Conservation (phyloP, 2,797 vertebrate species). For the Arnoldichthys spilopterus region DNA sequence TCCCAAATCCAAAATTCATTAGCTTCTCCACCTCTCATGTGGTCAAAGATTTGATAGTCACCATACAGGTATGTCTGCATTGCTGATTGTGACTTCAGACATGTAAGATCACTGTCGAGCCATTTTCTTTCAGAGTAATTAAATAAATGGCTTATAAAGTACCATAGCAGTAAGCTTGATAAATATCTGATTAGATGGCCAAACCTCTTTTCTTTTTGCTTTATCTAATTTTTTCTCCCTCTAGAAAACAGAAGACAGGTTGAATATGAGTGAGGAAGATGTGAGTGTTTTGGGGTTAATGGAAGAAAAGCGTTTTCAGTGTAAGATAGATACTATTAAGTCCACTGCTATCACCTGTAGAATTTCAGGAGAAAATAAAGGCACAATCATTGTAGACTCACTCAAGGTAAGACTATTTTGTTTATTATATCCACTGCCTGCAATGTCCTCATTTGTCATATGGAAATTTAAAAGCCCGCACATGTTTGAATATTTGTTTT, state of each 20-base stretch:
- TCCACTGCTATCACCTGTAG: slow-evolving; percentile 58
- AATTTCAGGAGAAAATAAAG: slow-evolving; percentile 35
- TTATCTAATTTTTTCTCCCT: slow-evolving; percentile 23
- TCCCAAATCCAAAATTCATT: slow-evolving; percentile 84
- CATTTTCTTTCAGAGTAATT: neutral
- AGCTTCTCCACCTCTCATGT: slow-evolving; percentile 66
- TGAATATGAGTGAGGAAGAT: slow-evolving; percentile 80
- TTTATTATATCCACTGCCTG: neutral
- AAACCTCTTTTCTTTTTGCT: neutral
- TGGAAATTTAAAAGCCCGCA: neutral
- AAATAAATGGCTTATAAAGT: neutral
- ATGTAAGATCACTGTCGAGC: neutral
- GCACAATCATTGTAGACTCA: neutral
- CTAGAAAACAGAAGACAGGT: slow-evolving; percentile 86
- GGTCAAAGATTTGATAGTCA: slow-evolving; percentile 46
- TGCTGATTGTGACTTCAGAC: neutral
- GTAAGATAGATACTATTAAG: slow-evolving; percentile 69
- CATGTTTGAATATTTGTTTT: neutral
- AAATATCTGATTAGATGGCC: neutral
- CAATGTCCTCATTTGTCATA: slow-evolving; percentile 8
- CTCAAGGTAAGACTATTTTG: slow-evolving; percentile 61
- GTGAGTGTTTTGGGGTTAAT: slow-evolving; percentile 75
- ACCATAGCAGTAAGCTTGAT: neutral
- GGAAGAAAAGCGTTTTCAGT: slow-evolving; percentile 48
- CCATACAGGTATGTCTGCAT: slow-evolving; percentile 65